phyloP scores from a whole-genome alignment of 2,113 vertebrate genomes.

The Brienomyrus longianalis region DNA sequence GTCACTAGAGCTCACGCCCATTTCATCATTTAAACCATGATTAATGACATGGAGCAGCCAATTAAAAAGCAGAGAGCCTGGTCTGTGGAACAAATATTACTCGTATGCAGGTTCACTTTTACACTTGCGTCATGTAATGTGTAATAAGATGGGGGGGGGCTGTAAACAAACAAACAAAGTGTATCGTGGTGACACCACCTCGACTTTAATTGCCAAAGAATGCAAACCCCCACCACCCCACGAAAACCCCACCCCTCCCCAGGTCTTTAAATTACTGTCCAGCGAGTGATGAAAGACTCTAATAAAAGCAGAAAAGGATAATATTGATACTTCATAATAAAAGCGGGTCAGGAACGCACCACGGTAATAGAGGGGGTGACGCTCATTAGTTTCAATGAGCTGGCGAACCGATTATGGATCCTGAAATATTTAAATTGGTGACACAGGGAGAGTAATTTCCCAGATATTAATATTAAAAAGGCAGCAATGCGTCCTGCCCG shows the following conservation, averaged over 20 bases:
- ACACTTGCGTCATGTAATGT: neutral
- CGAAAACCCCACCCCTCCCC: neutral
- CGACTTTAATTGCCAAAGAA: neutral
- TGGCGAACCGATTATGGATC: slow-evolving; percentile 47
- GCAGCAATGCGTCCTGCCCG: slow-evolving; percentile 34
- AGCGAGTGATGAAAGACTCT: slow-evolving; percentile 66
- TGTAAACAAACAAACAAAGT: slow-evolving; percentile 7
- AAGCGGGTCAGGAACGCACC: slow-evolving; percentile 44
- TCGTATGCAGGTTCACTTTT: neutral
- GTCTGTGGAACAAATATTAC: neutral
- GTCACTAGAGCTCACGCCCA: neutral
- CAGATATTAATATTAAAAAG: slow-evolving; percentile 32
- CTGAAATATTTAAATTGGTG: slow-evolving; percentile 41
- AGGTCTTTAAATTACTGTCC: slow-evolving; percentile 50
- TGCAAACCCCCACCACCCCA: neutral
- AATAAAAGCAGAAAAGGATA: slow-evolving; percentile 56
- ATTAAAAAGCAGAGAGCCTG: neutral
- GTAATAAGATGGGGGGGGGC: neutral
- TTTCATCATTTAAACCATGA: neutral
- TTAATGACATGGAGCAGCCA: neutral
- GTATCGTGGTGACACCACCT: neutral
- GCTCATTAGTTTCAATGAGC: slow-evolving; percentile 67
- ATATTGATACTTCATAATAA: slow-evolving; percentile 69
- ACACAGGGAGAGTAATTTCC: slow-evolving; percentile 41
- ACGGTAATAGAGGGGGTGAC: slow-evolving; percentile 54